Percentiles rank a stretch among this genome's conserved stretches.
Evolutionary conservation across 2,888 invertebrate species (phyloP).

Genomic region (Sericinus montela): DNA sequence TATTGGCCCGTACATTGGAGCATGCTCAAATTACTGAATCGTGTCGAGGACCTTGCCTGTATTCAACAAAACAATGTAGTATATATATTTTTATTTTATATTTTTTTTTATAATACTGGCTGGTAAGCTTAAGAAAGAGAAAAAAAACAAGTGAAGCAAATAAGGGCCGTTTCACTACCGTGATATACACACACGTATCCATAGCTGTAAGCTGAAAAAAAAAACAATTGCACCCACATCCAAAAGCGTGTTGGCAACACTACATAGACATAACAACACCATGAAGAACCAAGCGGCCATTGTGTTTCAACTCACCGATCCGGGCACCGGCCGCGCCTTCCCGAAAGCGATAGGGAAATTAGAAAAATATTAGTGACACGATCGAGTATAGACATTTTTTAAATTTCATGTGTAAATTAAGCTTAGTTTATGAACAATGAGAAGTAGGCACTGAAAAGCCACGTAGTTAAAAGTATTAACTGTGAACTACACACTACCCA

Average conservation of each 20-base stretch:
- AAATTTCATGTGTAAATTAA: too few relatives aligned
- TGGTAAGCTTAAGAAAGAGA: too few relatives aligned
- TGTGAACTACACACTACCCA: too few relatives aligned
- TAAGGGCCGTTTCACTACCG: too few relatives aligned
- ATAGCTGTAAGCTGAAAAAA: conserved; percentile 15
- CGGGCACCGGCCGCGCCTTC: conserved; percentile 83
- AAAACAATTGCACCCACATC: conserved; percentile 41
- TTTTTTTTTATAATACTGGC: too few relatives aligned
- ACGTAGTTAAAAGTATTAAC: too few relatives aligned
- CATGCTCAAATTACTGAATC: not conserved
- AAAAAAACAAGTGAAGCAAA: too few relatives aligned
- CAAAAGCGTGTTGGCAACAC: conserved; percentile 49
- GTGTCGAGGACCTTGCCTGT: not conserved
- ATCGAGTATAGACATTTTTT: not conserved
- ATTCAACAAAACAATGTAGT: too few relatives aligned
- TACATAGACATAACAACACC: conserved; percentile 32
- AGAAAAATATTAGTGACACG: conserved; percentile 46
- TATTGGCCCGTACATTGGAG: not conserved
- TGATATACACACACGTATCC: too few relatives aligned
- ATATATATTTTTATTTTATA: too few relatives aligned
- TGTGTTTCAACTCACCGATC: conserved; percentile 79
- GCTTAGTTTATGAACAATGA: too few relatives aligned
- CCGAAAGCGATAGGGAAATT: conserved; percentile 50
- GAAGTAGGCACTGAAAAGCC: too few relatives aligned
- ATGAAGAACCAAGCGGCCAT: conserved; percentile 40